Evolutionary conservation across 2,113 vertebrate genomes (phyloP).

Genomic region (Ageneiosus marmoratus): DNA sequence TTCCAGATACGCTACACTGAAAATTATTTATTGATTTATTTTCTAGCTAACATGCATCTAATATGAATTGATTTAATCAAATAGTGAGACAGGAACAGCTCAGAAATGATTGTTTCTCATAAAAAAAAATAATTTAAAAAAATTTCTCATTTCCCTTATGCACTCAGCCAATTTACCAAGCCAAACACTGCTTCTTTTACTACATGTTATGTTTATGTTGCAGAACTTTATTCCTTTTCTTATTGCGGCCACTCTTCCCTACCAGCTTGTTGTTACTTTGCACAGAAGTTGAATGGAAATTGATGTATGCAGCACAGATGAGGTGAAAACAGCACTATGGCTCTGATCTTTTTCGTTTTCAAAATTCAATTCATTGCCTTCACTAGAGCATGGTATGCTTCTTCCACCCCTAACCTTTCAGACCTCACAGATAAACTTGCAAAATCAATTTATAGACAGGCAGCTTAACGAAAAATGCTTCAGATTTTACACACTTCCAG

Average conservation of each 20-base stretch:
- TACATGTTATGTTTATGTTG: not conserved
- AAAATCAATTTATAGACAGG: slow-evolving; percentile 15
- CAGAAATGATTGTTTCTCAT: not conserved
- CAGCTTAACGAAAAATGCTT: not conserved
- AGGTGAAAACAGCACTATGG: slow-evolving; percentile 51
- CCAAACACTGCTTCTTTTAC: not conserved
- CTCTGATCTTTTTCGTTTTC: slow-evolving; percentile 51
- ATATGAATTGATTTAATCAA: not conserved
- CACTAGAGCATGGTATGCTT: slow-evolving; percentile 14
- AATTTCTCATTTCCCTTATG: not conserved
- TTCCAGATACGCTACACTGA: not conserved
- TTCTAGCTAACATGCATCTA: not conserved
- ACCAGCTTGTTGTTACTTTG: slow-evolving; percentile 48
- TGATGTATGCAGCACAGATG: slow-evolving; percentile 48
- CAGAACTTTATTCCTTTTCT: slow-evolving; percentile 14
- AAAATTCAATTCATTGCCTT: slow-evolving; percentile 66
- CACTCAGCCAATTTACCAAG: not conserved
- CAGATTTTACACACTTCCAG: not conserved
- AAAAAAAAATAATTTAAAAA: not conserved
- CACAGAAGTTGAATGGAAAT: slow-evolving; percentile 56
- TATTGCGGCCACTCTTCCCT: slow-evolving; percentile 8
- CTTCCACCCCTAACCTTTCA: slow-evolving; percentile 9
- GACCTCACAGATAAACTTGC: not conserved
- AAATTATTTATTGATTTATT: not conserved
- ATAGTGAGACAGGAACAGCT: not conserved